A percentile compares a stretch with the other conserved stretches of the same genome.
These are phyloP conservation scores for Limnothrissa miodon DNA, from an alignment of 2,113 vertebrate species.

Conservation along the genomic window DNA sequence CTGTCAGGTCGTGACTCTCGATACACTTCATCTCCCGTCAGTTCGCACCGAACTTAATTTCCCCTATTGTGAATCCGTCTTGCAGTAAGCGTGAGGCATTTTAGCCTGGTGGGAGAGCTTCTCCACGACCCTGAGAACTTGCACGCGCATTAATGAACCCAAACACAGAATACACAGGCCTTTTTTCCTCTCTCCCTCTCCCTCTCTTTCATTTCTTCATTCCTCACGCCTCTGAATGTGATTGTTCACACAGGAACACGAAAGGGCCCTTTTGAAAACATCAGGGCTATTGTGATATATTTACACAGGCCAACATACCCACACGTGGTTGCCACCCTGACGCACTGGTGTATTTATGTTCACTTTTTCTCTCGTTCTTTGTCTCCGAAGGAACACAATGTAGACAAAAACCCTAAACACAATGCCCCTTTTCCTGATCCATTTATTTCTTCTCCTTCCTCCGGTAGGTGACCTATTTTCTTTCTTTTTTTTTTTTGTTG, in stretches of 20 bases:
- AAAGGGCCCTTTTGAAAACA: neutral
- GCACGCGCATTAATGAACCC: neutral
- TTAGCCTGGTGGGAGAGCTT: conserved; percentile 6
- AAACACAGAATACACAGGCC: conserved; percentile 30
- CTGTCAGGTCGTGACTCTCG: conserved; percentile 59
- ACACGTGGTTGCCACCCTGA: conserved; percentile 11
- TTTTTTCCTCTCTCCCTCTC: conserved; percentile 29
- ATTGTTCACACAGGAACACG: neutral
- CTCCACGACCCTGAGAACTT: neutral
- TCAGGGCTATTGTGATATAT: neutral
- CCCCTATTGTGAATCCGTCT: conserved; percentile 64
- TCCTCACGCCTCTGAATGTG: neutral
- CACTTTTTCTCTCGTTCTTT: conserved; percentile 50
- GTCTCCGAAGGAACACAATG: conserved; percentile 36
- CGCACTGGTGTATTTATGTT: neutral
- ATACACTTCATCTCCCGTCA: conserved; percentile 66
- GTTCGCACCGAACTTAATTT: conserved; percentile 58
- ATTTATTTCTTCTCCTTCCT: neutral
- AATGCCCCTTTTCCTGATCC: conserved; percentile 19
- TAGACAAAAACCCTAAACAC: conserved; percentile 16
- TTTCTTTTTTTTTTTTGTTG: neutral
- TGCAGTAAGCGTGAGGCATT: conserved; percentile 57
- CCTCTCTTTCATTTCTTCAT: conserved; percentile 30
- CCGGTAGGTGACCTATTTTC: neutral
- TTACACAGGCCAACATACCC: neutral